Percentiles rank a stretch among this genome's conserved stretches.
Conservation (phyloP, 2,113 vertebrate species). For the Brienomyrus brachyistius region DNA sequence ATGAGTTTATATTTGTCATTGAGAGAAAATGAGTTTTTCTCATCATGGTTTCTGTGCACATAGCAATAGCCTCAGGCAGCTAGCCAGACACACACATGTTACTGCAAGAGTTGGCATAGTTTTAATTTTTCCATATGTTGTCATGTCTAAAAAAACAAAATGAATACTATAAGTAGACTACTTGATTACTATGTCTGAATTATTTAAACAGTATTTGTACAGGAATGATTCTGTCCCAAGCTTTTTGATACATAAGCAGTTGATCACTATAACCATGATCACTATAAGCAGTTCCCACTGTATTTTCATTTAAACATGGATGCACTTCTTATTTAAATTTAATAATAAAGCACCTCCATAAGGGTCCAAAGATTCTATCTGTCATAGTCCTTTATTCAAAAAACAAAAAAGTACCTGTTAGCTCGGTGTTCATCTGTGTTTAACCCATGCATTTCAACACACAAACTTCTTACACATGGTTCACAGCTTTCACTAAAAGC, state of each 20-base stretch:
- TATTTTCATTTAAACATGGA: neutral
- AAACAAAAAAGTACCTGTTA: neutral
- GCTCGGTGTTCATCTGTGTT: neutral
- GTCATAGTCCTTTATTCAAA: neutral
- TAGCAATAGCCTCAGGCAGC: no score
- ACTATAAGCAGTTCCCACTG: neutral
- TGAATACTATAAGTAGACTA: no score
- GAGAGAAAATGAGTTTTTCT: no score
- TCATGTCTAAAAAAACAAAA: no score
- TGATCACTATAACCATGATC: neutral
- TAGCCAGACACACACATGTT: no score
- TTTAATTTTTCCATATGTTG: no score
- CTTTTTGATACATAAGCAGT: neutral
- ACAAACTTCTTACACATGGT: neutral
- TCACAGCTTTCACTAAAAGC: neutral
- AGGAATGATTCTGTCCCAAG: neutral
- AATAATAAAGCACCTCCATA: neutral
- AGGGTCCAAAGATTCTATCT: neutral
- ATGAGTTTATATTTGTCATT: no score
- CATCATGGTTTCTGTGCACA: no score
- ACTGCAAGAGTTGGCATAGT: no score
- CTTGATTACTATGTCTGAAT: no score
- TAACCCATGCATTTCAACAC: neutral
- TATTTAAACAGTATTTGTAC: neutral
- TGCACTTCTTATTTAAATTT: neutral